A percentile compares a stretch with the other conserved stretches of the same genome.
Evolutionary conservation across 2,797 vertebrate genomes (phyloP).

Genomic region (Acanthiza pusilla): DNA sequence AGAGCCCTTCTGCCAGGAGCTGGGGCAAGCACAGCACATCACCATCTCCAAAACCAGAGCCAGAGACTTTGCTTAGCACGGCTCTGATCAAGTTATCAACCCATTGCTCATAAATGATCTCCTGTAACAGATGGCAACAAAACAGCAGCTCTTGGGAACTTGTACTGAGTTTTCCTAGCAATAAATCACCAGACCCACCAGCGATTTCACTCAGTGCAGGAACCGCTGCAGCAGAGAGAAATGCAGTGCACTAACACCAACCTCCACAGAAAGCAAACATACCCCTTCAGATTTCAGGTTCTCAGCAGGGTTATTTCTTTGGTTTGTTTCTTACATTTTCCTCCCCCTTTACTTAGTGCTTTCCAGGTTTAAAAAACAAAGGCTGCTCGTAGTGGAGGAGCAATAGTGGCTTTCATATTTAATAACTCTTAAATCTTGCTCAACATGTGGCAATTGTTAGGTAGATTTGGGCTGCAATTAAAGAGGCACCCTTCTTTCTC

Average conservation of each 20-base stretch:
- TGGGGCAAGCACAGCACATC: rapidly evolving
- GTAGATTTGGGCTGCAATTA: slow-evolving; percentile 78
- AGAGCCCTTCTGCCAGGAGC: not conserved
- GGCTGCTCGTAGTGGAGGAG: slow-evolving; percentile 27
- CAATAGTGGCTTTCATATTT: slow-evolving; percentile 71
- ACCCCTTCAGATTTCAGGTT: not conserved
- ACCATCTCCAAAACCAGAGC: rapidly evolving
- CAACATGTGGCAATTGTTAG: slow-evolving; percentile 81
- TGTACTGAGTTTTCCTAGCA: not conserved
- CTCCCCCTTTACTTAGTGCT: not conserved
- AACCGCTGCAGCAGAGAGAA: not conserved
- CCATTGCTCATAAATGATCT: not conserved
- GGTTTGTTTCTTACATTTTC: not conserved
- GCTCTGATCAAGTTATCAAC: not conserved
- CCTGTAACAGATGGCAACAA: not conserved
- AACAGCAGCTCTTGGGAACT: rapidly evolving
- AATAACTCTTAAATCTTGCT: slow-evolving; percentile 75
- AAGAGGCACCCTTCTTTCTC: slow-evolving; percentile 71
- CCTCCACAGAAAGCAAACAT: not conserved
- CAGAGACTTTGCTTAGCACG: not conserved
- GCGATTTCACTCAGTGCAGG: not conserved
- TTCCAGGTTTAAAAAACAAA: slow-evolving; percentile 72
- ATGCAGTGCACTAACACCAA: not conserved
- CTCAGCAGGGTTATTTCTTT: not conserved
- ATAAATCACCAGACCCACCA: not conserved